Evolutionary conservation across 2,888 invertebrate species (phyloP).

Genomic region (Gastracanthus pulcherrimus): DNA sequence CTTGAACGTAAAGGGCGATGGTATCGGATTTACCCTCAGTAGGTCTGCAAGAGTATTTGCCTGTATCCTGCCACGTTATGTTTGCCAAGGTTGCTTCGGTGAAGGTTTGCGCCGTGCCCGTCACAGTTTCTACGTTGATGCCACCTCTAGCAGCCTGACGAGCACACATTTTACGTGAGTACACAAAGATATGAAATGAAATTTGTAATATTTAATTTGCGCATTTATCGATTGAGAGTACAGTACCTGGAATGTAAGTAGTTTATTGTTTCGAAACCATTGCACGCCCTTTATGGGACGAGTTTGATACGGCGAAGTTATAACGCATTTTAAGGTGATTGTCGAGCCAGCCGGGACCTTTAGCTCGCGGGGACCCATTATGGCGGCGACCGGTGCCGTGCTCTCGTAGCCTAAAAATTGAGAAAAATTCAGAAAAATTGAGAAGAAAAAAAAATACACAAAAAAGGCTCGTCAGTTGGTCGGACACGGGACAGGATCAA

Average conservation of each 20-base stretch:
- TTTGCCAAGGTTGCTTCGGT: conserved; percentile 82
- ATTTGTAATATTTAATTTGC: no score
- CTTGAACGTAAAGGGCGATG: conserved; percentile 81
- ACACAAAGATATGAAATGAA: no score
- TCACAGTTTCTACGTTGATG: conserved; percentile 83
- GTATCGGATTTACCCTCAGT: conserved; percentile 80
- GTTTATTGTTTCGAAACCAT: conserved; percentile 81
- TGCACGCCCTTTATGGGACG: conserved; percentile 77
- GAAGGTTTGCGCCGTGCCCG: conserved; percentile 80
- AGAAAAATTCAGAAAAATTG: no score
- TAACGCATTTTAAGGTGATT: conserved; percentile 80
- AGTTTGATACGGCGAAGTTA: conserved; percentile 76
- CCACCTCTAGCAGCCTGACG: conserved; percentile 79
- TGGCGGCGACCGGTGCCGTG: conserved; percentile 77
- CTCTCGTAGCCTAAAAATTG: conserved; percentile 73
- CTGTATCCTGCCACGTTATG: conserved; percentile 80
- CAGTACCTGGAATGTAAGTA: conserved; percentile 80
- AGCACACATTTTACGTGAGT: no score
- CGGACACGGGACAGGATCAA: no score
- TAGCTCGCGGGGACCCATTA: conserved; percentile 80
- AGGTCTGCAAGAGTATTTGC: conserved; percentile 84
- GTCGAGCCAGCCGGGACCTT: conserved; percentile 79
- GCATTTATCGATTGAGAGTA: no score
- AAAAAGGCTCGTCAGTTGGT: no score
- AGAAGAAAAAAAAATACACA: conserved; percentile 60